Conservation (phyloP, 2,888 invertebrate genomes). For the Perizoma flavofasciatum region DNA sequence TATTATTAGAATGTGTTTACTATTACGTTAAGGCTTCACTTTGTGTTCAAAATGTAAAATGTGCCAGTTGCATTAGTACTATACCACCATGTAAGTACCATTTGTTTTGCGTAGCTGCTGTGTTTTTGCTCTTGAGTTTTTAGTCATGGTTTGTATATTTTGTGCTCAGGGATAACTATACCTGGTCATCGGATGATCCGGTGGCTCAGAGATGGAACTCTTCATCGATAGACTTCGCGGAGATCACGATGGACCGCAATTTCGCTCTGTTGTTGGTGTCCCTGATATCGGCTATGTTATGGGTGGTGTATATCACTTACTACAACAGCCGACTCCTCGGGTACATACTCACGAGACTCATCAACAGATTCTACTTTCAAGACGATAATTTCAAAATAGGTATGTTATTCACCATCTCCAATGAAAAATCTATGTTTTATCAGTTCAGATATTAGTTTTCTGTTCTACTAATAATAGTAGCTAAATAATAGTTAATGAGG, state of each 20-base stretch:
- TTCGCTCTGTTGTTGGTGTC: slow-evolving; percentile 90
- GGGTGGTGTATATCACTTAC: slow-evolving; percentile 97
- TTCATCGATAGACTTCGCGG: slow-evolving; percentile 84
- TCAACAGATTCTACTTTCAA: slow-evolving; percentile 93
- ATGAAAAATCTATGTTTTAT: not conserved
- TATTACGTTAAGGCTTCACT: slow-evolving; percentile 42
- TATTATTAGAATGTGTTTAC: slow-evolving; percentile 54
- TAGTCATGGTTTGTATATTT: slow-evolving; percentile 41
- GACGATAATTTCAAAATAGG: slow-evolving; percentile 96
- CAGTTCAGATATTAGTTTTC: not conserved
- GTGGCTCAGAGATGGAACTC: slow-evolving; percentile 84
- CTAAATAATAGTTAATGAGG: no score
- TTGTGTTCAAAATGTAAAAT: slow-evolving; percentile 64
- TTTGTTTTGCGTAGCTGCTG: slow-evolving; percentile 50
- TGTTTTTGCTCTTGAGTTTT: slow-evolving; percentile 49
- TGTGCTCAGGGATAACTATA: slow-evolving; percentile 67
- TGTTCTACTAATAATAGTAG: not conserved
- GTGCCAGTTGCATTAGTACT: slow-evolving; percentile 45
- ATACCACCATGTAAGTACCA: slow-evolving; percentile 64
- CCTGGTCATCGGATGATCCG: slow-evolving; percentile 59
- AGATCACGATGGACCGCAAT: slow-evolving; percentile 90
- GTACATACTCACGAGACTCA: slow-evolving; percentile 93
- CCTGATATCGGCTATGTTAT: slow-evolving; percentile 91
- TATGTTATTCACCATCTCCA: slow-evolving; percentile 61
- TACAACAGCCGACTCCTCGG: slow-evolving; percentile 97